These are phyloP conservation scores for Lagorchestes hirsutus DNA, from an alignment of 2,797 vertebrate genomes.

Conservation along the genomic window DNA sequence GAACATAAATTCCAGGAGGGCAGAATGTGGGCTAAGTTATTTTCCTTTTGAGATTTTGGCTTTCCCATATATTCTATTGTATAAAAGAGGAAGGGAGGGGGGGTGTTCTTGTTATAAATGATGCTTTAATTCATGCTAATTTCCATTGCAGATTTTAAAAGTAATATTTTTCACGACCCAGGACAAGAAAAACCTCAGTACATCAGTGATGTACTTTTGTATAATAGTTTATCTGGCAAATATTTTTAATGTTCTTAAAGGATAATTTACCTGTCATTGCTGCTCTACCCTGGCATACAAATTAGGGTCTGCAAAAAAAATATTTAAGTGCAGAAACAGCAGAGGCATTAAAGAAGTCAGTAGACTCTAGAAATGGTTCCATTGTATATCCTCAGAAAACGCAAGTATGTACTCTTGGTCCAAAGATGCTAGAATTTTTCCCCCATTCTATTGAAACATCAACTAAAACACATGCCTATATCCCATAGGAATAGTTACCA, in stretches of 20 bases:
- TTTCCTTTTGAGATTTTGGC: slow-evolving; percentile 69
- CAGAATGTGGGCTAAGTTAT: slow-evolving; percentile 64
- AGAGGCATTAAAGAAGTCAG: slow-evolving; percentile 34
- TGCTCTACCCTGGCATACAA: slow-evolving; percentile 79
- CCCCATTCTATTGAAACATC: slow-evolving; percentile 2
- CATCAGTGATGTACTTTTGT: slow-evolving; percentile 78
- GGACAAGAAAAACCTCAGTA: slow-evolving; percentile 67
- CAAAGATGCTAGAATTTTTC: background rate
- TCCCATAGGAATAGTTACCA: background rate
- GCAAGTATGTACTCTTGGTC: slow-evolving; percentile 21
- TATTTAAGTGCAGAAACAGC: slow-evolving; percentile 74
- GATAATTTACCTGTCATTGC: slow-evolving; percentile 85
- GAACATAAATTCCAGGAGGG: slow-evolving; percentile 48
- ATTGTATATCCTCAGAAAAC: slow-evolving; percentile 54
- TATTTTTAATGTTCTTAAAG: slow-evolving; percentile 83
- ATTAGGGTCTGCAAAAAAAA: slow-evolving; percentile 85
- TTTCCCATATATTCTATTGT: slow-evolving; percentile 51
- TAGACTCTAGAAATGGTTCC: slow-evolving; percentile 60
- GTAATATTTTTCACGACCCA: slow-evolving; percentile 79
- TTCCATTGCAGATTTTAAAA: slow-evolving; percentile 75
- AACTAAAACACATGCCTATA: slow-evolving; percentile 19
- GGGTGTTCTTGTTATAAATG: slow-evolving; percentile 40
- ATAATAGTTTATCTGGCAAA: slow-evolving; percentile 81
- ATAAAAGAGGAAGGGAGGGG: slow-evolving; percentile 31
- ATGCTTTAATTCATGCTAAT: slow-evolving; percentile 75